phyloP scores from a whole-genome alignment of 2,797 vertebrate genomes.

The Gorsachius magnificus region DNA sequence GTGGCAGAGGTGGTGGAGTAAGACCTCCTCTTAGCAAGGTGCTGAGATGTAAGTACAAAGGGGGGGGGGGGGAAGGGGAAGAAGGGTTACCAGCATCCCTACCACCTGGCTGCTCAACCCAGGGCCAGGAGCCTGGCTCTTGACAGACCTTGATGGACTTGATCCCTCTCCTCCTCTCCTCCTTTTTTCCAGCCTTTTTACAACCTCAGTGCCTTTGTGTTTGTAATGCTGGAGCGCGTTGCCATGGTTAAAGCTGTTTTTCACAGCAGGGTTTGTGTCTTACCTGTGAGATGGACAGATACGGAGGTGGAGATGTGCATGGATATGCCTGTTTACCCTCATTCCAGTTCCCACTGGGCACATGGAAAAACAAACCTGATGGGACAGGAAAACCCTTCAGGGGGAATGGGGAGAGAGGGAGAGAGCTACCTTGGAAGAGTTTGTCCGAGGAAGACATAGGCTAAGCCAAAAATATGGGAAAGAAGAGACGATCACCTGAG shows the following conservation, averaged over 20 bases:
- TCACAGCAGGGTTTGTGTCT: slow-evolving; percentile 9
- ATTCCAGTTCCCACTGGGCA: not conserved
- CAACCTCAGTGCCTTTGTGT: not conserved
- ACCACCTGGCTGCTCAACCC: not conserved
- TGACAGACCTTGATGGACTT: not conserved
- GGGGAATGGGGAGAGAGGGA: not conserved
- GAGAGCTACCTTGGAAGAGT: not conserved
- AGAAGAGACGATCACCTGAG: not conserved
- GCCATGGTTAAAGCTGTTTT: slow-evolving; percentile 45
- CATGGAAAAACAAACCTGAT: not conserved
- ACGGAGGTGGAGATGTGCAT: not conserved
- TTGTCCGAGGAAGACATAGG: not conserved
- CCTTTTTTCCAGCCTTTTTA: not conserved
- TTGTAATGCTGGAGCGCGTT: not conserved
- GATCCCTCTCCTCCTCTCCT: not conserved
- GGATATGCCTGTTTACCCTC: not conserved
- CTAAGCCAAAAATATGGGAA: not conserved
- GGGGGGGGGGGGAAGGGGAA: not conserved
- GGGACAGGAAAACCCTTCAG: not conserved
- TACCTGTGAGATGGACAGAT: not conserved
- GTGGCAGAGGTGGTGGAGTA: not conserved
- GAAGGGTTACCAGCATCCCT: not conserved
- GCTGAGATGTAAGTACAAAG: not conserved
- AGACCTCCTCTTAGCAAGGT: not conserved
- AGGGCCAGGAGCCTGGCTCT: not conserved